phyloP scores from a whole-genome alignment of 2,113 vertebrate genomes.

The Halichoeres trimaculatus region DNA sequence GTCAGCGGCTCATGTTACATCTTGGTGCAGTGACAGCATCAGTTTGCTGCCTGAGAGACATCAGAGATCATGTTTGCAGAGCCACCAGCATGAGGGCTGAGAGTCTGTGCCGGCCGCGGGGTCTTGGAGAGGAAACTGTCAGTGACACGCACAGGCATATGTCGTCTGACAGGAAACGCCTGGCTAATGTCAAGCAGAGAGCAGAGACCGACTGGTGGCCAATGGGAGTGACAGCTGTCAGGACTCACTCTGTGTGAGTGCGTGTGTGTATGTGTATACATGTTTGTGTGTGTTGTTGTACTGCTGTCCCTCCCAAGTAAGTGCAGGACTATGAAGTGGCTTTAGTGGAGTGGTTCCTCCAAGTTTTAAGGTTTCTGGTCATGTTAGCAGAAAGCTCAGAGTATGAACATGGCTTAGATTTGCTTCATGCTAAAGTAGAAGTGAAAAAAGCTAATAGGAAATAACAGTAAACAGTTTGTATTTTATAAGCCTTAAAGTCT shows the following conservation, averaged over 20 bases:
- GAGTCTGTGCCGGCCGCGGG: conserved; percentile 69
- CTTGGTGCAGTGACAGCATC: conserved; percentile 79
- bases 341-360: not conserved
- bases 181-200: conserved; percentile 58
- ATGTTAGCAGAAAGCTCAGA: too few species aligned
- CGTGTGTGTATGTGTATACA: conserved; percentile 10
- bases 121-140: conserved; percentile 79
- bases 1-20: conserved; percentile 61
- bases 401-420: not conserved
- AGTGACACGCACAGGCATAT: conserved; percentile 71
- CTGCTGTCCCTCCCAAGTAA: conserved; percentile 17
- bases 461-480: not conserved
- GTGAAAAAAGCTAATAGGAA: not conserved
- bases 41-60: conserved; percentile 81
- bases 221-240: conserved; percentile 84
- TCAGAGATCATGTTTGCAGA: conserved; percentile 76
- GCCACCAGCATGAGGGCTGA: conserved; percentile 73
- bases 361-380: conserved; percentile 1
- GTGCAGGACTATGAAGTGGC: conserved; percentile 13
- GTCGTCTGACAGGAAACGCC: conserved; percentile 79
- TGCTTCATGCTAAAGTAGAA: not conserved
- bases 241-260: conserved; percentile 8
- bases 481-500: too few species aligned
- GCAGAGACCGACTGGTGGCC: conserved; percentile 67
- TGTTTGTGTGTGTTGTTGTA: conserved; percentile 8